These are phyloP conservation scores for Anthoscopus minutus DNA, from an alignment of 2,113 vertebrate genomes.

Conservation along the genomic window DNA sequence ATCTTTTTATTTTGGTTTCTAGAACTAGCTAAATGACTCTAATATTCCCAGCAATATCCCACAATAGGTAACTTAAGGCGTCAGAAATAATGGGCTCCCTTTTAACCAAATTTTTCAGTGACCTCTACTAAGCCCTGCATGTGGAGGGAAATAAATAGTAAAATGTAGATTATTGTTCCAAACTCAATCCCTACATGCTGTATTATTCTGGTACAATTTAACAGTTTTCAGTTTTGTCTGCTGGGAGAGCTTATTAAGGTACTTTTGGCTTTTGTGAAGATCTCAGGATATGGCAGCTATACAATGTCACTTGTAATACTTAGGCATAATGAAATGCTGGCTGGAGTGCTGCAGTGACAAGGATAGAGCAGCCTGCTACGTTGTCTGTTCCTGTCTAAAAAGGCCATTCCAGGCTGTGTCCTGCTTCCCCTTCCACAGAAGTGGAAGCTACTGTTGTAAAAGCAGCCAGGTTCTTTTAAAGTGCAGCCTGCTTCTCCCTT, in stretches of 20 bases:
- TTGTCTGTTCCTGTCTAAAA: background rate
- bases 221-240: background rate
- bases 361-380: background rate
- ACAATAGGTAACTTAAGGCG: background rate
- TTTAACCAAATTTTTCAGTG: background rate
- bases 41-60: background rate
- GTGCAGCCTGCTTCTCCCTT: background rate
- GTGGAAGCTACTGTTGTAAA: background rate
- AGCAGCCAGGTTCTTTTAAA: background rate
- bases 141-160: fast-evolving
- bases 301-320: background rate
- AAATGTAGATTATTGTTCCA: background rate
- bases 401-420: background rate
- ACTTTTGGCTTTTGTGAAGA: background rate
- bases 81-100: background rate
- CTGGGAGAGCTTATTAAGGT: background rate
- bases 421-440: background rate
- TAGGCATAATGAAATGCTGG: background rate
- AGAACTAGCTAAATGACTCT: background rate
- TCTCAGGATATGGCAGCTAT: background rate
- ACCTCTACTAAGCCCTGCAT: background rate
- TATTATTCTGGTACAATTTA: background rate
- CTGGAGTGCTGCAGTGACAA: background rate
- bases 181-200: background rate
- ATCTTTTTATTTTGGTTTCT: fast-evolving